Conservation (phyloP, 2,113 vertebrate genomes). For the Azemiops feae region DNA sequence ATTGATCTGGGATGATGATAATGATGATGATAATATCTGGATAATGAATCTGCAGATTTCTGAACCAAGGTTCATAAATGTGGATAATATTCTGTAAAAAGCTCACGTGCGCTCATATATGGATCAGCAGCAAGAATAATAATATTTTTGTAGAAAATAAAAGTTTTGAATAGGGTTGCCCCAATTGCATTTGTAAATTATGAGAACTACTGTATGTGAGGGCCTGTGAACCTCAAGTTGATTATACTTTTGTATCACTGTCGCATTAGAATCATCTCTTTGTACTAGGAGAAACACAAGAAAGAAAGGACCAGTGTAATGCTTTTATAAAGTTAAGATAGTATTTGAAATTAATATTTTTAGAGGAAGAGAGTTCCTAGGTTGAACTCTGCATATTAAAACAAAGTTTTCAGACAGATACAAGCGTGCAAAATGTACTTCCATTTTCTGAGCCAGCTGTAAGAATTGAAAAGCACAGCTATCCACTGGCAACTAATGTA, state of each 20-base stretch:
- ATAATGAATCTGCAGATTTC: background rate
- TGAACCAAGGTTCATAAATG: background rate
- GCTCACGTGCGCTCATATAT: background rate
- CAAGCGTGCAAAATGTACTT: background rate
- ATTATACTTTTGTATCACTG: background rate
- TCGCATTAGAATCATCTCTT: background rate
- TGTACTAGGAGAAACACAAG: slow-evolving; percentile 1
- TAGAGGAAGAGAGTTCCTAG: background rate
- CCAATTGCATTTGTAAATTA: background rate
- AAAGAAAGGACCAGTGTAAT: background rate
- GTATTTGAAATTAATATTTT: background rate
- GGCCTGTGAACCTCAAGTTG: background rate
- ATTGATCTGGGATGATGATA: background rate
- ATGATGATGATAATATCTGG: background rate
- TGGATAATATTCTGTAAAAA: background rate
- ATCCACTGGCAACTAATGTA: background rate
- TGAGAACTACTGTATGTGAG: background rate
- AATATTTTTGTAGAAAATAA: background rate
- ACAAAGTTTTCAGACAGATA: background rate
- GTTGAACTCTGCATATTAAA: background rate
- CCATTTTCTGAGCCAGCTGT: background rate
- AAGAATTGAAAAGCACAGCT: background rate
- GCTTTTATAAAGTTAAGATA: background rate
- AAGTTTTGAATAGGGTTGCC: background rate
- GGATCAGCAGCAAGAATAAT: background rate